Base-by-base conservation (phyloP, 2,888 invertebrate genomes). In the Nasonia oneida region DNA sequence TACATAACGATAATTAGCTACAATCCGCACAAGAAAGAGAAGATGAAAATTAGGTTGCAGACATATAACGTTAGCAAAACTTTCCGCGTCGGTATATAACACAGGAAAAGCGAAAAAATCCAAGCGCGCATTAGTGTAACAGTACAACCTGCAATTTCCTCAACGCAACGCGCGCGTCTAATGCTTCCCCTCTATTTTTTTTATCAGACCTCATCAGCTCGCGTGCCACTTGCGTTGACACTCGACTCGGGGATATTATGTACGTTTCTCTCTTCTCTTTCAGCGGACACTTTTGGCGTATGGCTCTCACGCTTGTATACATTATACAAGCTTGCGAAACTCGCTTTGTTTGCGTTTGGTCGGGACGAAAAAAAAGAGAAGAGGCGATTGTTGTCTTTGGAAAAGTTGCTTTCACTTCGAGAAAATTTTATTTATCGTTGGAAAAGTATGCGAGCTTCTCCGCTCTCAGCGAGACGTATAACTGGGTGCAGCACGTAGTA, bases 311-410 rank as follows among this genome's bases (percentile, higher is more conserved):
- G 47, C 6, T 42, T 42, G 8, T 42, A 42, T 37, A 4, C 4
- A 37, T 37, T 37, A 29, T 29, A 42, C n/a, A n/a, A 3, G 6
- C 57, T 81, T 81, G 81, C 61, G 61, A 39, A 73, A 61, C n/a
- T 39, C 29, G 23, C 37, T 53, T 53, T 61, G 64, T 74, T 50
- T 50, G 29, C 29, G 23, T 50, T 74, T 50, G 29, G 14, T 29
- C 29, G 29, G 29, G 29, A 14, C 29, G n/a, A 4, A 18, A 42
- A 42, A 15, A 10, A 39, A 39, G 42, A 73, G 42, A 47, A 74
- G 29, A 15, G 39, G 2, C 18, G 8, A 76, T 53, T 37, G 39
- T 53, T 64, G 64, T 6, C 10, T 53, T 57, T n/a, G 57, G 57
- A 47, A 47, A 57, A 57, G 57, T 57, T n/a, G 18, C 57, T 57